Conservation (phyloP, 2,888 invertebrate genomes). For the Drosophila kuntzei region DNA sequence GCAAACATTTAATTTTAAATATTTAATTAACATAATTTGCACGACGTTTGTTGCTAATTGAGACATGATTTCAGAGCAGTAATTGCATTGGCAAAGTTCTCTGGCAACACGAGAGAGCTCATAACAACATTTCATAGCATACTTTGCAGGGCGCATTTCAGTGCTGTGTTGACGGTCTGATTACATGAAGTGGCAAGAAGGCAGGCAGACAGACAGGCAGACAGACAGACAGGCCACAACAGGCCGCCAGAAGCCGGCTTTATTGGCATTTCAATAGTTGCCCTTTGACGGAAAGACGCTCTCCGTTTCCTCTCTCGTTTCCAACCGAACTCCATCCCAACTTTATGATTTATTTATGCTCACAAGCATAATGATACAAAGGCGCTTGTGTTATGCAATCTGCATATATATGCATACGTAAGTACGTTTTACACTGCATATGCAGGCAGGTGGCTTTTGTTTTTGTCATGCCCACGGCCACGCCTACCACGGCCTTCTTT, state of each 20-base stretch:
- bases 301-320: too few species aligned
- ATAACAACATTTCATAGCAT: constrained; percentile 48
- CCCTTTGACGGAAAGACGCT: constrained; percentile 63
- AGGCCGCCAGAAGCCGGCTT: constrained; percentile 60
- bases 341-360: constrained; percentile 79
- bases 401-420: constrained; percentile 72
- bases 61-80: constrained; percentile 1
- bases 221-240: not conserved
- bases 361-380: constrained; percentile 77
- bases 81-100: constrained; percentile 19
- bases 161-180: constrained; percentile 37
- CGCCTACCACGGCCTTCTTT: constrained; percentile 7
- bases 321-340: constrained; percentile 15
- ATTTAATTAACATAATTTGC: constrained; percentile 3
- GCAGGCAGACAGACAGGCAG: constrained; percentile 11
- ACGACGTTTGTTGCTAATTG: constrained; percentile 10
- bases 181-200: constrained; percentile 36
- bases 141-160: constrained; percentile 60
- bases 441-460: constrained; percentile 55
- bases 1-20: not conserved
- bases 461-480: constrained; percentile 49
- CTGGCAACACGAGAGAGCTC: constrained; percentile 9
- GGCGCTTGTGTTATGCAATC: constrained; percentile 77
- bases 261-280: constrained; percentile 79
- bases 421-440: constrained; percentile 50